Base-by-base conservation (phyloP, 2,888 invertebrate species). In the Lutraria lutraria region DNA sequence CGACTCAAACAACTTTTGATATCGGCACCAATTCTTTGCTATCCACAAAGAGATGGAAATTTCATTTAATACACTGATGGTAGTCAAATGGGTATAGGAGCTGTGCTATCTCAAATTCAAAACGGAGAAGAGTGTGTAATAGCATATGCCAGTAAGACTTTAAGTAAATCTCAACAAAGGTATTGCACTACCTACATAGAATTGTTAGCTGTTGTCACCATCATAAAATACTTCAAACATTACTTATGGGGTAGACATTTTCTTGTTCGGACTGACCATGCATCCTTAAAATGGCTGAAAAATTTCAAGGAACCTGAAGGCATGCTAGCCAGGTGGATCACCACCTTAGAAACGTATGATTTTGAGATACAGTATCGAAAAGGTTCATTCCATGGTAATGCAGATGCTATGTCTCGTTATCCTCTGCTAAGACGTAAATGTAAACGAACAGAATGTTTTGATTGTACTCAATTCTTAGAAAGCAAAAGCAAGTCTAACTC, bases 251-350 rank as follows among this genome's bases (percentile, higher is more conserved):
- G 84, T 10, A 34, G 72, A 72, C 25, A 25, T 2, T 84, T 84
- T 72, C 72, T 1, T 12, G n/a, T 76, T n/a, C 4, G 52, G 31
- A 76, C 84, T 2, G 76, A 76, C 25, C 84, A 68, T 43, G 19
- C 15, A 1, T 68, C 68, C 19, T 25, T 84, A 3, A 29, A 31
- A 31, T 85, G 85, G 85, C 31, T 85, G 25, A 52, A 21, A 19
- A 52, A 29, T n/a, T 85, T 85, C 29, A 85, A 85, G 31, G 53
- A 85, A 31, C 85, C 85, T 25, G 76, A 76, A 29, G 85, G 85
- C 15, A 76, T 53, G 34, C 25, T 85, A 29, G 53, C 34, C 2
- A 53, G 85, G 54, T 85, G 76, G 85, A 68, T 85, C 10, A 76
- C 76, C 10, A 4, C 25, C 16, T 76, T 79, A 25, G 13, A 25